Evolutionary conservation across 2,113 vertebrate genomes (phyloP), one percentile per base, ranked within the genome.

Genomic region (Ophiodon elongatus): DNA sequence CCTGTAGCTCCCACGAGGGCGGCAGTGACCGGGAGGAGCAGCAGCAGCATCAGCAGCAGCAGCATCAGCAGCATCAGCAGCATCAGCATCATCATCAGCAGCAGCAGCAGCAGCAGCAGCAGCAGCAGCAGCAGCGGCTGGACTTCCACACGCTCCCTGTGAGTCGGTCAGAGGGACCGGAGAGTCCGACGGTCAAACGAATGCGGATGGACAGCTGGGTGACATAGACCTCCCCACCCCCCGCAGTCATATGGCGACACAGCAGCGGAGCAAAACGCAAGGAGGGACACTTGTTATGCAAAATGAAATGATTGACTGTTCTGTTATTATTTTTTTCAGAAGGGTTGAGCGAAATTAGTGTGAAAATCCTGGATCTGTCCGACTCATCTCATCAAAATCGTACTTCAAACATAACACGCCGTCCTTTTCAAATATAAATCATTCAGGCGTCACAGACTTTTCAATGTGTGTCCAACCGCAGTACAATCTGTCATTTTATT

Each of bases 201-300:
- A 96, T 99, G 96, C 92, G 98, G 85, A 97, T 97, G 95, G 97
- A 99, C 89, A 95, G 96, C 1, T 99, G 98, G 98, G 97, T 98
- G 93, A 99, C 98, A 94, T 99, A 92, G 50, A 85, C 0, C n/a
- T n/a, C n/a, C n/a, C n/a, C n/a, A n/a, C n/a, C n/a, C 4, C 79
- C 43, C 5, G 3, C 35, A 21, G 76, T 87, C 72, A 67, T 43
- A 41, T 52, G 64, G 47, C 6, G 4, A 25, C 52, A 47, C 45
- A 4, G 8, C 43, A 27, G 23, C 77, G 59, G 82, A 11, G 80
- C 76, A 37, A 64, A 80, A 88, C 65, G 52, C 73, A 88, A 45
- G 76, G 85, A 90, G 37, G 87, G 88, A 91, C 80, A 75, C 67
- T n/a, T 83, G 76, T 84, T 79, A 79, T 84, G 85, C 82, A 89